phyloP scores from a whole-genome alignment of 2,797 vertebrate species.

The Acanthurus leucopareius region DNA sequence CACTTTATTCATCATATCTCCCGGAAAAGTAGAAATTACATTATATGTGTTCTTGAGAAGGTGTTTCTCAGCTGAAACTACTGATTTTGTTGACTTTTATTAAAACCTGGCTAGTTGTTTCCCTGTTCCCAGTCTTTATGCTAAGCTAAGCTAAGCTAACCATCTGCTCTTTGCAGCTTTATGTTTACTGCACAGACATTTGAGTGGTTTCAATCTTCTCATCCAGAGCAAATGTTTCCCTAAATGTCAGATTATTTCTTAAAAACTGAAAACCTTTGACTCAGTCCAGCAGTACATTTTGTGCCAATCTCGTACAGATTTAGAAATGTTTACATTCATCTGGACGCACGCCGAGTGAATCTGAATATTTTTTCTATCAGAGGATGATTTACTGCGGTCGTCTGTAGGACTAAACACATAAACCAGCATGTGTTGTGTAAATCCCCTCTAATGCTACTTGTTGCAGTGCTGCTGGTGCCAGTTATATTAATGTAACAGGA shows the following conservation, averaged over 20 bases:
- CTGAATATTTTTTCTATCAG: background rate
- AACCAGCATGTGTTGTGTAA: constrained; percentile 49
- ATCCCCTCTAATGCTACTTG: constrained; percentile 1
- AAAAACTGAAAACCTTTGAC: background rate
- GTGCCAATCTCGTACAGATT: constrained; percentile 52
- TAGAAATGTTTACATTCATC: constrained; percentile 58
- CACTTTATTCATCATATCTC: background rate
- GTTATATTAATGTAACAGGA: constrained; percentile 16
- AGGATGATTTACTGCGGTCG: background rate
- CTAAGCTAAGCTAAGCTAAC: background rate
- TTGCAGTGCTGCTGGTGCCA: constrained; percentile 6
- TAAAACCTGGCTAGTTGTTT: background rate
- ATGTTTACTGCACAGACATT: background rate
- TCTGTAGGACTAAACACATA: background rate
- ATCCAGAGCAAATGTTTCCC: background rate
- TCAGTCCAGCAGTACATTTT: constrained; percentile 6
- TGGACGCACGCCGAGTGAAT: background rate
- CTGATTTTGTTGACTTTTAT: too few relatives aligned
- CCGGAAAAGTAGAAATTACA: too few relatives aligned
- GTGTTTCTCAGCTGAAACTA: too few relatives aligned
- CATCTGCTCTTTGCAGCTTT: background rate
- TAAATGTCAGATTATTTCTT: background rate
- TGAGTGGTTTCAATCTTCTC: background rate
- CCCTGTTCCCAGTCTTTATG: background rate
- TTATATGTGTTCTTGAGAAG: too few relatives aligned